Evolutionary conservation across 2,113 vertebrate species (phyloP).

Genomic region (Urocynchramus pylzowi): DNA sequence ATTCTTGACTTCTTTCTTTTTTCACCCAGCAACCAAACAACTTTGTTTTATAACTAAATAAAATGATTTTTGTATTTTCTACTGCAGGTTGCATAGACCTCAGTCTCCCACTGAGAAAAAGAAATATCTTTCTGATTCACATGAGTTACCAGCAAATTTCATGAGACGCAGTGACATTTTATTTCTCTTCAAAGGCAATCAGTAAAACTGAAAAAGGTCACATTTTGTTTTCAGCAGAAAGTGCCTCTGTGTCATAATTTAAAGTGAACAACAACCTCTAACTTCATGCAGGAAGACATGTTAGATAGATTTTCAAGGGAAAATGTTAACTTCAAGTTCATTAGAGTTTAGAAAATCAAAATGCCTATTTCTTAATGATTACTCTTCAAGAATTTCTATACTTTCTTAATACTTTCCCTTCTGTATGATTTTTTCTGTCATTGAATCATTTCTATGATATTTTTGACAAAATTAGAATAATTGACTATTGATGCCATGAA

Average conservation of each 20-base stretch:
- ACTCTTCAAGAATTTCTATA: background rate
- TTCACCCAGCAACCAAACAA: background rate
- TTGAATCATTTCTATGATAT: background rate
- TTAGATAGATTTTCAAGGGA: background rate
- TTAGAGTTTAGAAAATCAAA: background rate
- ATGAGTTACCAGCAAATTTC: background rate
- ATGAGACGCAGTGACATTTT: background rate
- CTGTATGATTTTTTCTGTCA: background rate
- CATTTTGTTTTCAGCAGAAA: background rate
- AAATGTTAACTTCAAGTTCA: background rate
- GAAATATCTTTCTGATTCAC: background rate
- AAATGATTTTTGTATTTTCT: background rate
- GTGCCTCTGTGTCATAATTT: background rate
- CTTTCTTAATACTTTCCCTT: background rate
- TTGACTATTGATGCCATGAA: background rate
- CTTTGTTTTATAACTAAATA: background rate
- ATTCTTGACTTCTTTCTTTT: background rate
- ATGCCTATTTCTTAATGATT: background rate
- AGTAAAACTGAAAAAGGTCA: conserved; percentile 21
- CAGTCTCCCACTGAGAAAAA: background rate
- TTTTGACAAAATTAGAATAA: background rate
- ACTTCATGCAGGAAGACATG: background rate
- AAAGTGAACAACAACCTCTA: background rate
- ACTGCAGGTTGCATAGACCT: background rate
- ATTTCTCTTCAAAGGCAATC: background rate